A percentile compares a stretch with the other conserved stretches of the same genome.
These are phyloP conservation scores for Chlorodrepanis virens DNA, from an alignment of 2,113 vertebrate genomes.

Conservation along the genomic window DNA sequence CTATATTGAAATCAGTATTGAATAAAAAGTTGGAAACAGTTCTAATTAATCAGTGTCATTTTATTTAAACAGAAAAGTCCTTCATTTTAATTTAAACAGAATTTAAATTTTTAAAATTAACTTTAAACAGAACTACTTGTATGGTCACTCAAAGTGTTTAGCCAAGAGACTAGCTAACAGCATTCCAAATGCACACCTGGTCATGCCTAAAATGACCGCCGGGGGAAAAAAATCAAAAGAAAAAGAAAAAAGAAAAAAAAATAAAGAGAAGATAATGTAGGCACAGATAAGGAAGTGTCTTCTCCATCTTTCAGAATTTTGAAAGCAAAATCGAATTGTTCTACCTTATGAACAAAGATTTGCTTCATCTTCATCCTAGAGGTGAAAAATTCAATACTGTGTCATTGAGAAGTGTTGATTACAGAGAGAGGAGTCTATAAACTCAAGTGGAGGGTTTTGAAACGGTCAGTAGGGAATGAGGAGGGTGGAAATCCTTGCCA, in stretches of 20 bases:
- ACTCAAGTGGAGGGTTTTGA: neutral
- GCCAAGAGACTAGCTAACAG: neutral
- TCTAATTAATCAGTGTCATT: neutral
- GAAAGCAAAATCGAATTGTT: neutral
- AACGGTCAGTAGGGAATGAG: neutral
- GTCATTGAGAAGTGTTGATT: neutral
- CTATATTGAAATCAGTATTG: neutral
- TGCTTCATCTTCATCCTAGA: neutral
- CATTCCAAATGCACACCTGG: neutral
- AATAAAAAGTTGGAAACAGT: rapidly evolving
- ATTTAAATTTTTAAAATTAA: neutral
- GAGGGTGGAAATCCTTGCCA: neutral
- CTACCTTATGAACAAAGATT: neutral
- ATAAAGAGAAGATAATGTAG: rapidly evolving
- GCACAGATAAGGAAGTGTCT: neutral
- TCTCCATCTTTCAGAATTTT: neutral
- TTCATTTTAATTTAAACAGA: neutral
- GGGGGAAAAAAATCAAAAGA: rapidly evolving
- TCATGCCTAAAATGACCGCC: neutral
- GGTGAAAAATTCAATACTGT: neutral
- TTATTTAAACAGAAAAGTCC: neutral
- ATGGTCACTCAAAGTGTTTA: neutral
- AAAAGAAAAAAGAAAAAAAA: neutral
- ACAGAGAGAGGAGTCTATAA: neutral
- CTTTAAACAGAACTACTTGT: neutral